Conservation (phyloP, 2,113 vertebrate genomes). For the Hemiprocne comata region DNA sequence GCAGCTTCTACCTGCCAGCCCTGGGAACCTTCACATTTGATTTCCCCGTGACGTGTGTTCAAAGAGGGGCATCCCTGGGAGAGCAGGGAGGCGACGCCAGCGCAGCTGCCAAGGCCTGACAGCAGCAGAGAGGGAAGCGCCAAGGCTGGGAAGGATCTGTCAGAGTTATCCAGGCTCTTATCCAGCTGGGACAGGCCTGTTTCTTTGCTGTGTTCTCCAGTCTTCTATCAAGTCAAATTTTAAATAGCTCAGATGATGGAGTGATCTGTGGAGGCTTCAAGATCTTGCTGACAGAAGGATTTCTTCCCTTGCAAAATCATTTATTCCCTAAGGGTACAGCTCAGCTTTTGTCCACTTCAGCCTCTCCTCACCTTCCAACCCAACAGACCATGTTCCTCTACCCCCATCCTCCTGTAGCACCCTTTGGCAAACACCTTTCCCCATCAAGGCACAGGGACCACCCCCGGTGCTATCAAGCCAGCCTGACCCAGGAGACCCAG, state of each 20-base stretch:
- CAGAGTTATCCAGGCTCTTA: constrained; percentile 3
- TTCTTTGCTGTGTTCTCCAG: background rate
- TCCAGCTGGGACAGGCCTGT: background rate
- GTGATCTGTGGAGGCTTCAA: background rate
- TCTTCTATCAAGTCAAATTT: background rate
- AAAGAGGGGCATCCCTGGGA: background rate
- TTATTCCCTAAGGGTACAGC: background rate
- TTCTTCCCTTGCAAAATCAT: background rate
- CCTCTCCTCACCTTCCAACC: background rate
- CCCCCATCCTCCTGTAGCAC: accelerated
- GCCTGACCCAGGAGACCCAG: background rate
- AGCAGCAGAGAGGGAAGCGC: background rate
- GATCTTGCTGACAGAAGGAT: background rate
- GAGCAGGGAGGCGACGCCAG: background rate
- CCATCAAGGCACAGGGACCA: background rate
- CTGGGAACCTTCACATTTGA: background rate
- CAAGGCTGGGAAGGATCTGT: constrained; percentile 1
- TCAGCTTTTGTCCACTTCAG: background rate
- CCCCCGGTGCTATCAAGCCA: background rate
- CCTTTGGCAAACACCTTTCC: background rate
- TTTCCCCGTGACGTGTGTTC: accelerated
- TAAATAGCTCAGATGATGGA: constrained; percentile 14
- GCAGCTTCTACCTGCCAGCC: background rate
- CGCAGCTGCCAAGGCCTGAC: background rate
- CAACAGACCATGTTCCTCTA: background rate